Conservation (phyloP, 1,140 invertebrate genomes). For the Mycetomoellerius zeteki region DNA sequence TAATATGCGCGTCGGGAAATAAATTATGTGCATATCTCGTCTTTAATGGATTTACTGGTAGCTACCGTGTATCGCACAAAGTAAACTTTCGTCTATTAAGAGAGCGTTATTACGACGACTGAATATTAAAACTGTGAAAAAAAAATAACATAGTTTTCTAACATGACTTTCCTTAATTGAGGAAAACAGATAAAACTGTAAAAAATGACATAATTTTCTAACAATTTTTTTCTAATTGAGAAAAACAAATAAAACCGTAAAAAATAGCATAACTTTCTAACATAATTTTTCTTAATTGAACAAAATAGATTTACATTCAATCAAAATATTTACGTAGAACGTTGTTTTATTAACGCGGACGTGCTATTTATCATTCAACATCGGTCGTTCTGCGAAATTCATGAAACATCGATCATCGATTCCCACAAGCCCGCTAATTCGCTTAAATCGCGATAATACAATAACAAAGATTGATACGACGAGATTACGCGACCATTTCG, state of each 20-base stretch:
- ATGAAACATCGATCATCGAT: slow-evolving; percentile 35
- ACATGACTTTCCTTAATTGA: neutral
- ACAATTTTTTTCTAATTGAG: neutral
- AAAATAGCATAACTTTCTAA: neutral
- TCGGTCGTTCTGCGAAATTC: slow-evolving; percentile 1
- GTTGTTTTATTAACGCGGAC: neutral
- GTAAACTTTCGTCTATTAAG: neutral
- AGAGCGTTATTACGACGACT: neutral
- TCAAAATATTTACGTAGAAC: neutral
- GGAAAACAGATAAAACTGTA: neutral
- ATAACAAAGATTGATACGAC: slow-evolving; percentile 62
- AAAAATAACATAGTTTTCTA: neutral
- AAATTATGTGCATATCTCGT: slow-evolving; percentile 47
- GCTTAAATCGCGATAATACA: slow-evolving; percentile 51
- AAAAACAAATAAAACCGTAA: too few species aligned
- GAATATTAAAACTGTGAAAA: neutral
- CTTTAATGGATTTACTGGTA: slow-evolving; percentile 41
- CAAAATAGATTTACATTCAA: neutral
- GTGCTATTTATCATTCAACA: neutral
- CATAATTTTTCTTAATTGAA: neutral
- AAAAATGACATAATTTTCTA: neutral
- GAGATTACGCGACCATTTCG: slow-evolving; percentile 45
- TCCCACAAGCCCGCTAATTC: slow-evolving; percentile 25
- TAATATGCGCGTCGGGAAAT: slow-evolving; percentile 35
- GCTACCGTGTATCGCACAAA: neutral